Percentiles rank a stretch among this genome's conserved stretches.
These are phyloP conservation scores for Mirza zaza DNA, from an alignment of 2,113 vertebrate genomes.

Conservation along the genomic window DNA sequence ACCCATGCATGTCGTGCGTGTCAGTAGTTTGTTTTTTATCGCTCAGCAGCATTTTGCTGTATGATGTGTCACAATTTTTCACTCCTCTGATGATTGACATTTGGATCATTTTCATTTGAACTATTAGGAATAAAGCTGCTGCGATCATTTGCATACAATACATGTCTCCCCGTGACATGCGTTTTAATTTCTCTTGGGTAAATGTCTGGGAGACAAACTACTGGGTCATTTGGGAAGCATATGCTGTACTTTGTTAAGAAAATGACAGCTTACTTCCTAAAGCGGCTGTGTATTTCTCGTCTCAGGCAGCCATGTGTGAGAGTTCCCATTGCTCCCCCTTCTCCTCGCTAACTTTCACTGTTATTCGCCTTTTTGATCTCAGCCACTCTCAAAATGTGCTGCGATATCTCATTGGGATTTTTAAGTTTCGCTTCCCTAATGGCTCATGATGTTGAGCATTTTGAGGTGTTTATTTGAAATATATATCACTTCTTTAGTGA, in stretches of 20 bases:
- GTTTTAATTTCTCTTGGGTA: slow-evolving; percentile 2
- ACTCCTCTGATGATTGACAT: slow-evolving; percentile 5
- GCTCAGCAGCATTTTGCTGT: not conserved
- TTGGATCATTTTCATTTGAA: not conserved
- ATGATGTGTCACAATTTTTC: not conserved
- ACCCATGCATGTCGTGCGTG: not conserved
- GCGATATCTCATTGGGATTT: not conserved
- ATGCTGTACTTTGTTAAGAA: not conserved
- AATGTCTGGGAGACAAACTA: not conserved
- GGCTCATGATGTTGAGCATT: not conserved
- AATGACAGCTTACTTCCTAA: not conserved
- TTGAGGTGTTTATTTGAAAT: not conserved
- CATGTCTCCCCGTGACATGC: not conserved
- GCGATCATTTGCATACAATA: slow-evolving; percentile 25
- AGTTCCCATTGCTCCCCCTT: not conserved
- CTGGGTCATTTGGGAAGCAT: not conserved
- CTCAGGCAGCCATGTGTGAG: not conserved
- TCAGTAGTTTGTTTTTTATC: not conserved
- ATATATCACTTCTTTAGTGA: not conserved
- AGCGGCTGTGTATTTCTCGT: not conserved
- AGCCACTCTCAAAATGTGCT: not conserved
- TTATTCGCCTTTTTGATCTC: not conserved
- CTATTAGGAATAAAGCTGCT: not conserved
- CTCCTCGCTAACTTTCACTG: not conserved
- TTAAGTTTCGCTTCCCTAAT: not conserved